Percentiles rank a stretch among this genome's conserved stretches.
Evolutionary conservation across 2,888 invertebrate genomes (phyloP).

Genomic region (Ichneumoninae sp.): DNA sequence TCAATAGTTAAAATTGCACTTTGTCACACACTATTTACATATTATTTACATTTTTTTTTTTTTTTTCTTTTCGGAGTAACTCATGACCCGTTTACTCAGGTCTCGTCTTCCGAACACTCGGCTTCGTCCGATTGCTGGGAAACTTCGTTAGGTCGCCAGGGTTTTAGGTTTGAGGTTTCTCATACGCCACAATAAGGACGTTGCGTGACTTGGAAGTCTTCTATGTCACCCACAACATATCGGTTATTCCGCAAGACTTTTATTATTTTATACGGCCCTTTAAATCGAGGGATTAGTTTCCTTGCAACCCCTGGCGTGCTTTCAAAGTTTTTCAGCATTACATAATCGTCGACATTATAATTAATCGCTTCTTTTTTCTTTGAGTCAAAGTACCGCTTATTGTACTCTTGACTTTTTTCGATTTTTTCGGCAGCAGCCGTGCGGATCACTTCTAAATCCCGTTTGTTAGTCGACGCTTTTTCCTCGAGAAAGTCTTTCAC

Average conservation of each 20-base stretch:
- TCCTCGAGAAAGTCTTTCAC: conserved; percentile 34
- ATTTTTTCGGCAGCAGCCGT: conserved; percentile 59
- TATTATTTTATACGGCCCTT: conserved; percentile 65
- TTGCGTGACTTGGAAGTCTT: conserved; percentile 63
- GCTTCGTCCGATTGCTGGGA: neutral
- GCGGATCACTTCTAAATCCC: conserved; percentile 65
- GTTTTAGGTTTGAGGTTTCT: conserved; percentile 64
- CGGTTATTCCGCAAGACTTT: conserved; percentile 65
- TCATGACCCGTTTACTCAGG: neutral
- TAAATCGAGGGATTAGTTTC: conserved; percentile 68
- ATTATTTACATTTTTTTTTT: too few species aligned
- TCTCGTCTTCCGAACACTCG: neutral
- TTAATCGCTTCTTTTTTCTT: too few species aligned
- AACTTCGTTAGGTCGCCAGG: conserved; percentile 57
- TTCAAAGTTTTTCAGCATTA: conserved; percentile 65
- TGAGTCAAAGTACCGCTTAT: too few species aligned
- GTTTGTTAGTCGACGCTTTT: neutral
- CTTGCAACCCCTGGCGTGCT: conserved; percentile 62
- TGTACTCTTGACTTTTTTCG: conserved; percentile 66
- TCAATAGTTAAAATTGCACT: too few species aligned
- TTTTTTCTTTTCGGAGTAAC: neutral
- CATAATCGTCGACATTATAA: conserved; percentile 65
- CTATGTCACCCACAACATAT: conserved; percentile 66
- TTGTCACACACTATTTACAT: too few species aligned
- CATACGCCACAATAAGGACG: conserved; percentile 62